These are phyloP conservation scores for Champsocephalus esox DNA, from an alignment of 2,797 vertebrate genomes.

Conservation along the genomic window DNA sequence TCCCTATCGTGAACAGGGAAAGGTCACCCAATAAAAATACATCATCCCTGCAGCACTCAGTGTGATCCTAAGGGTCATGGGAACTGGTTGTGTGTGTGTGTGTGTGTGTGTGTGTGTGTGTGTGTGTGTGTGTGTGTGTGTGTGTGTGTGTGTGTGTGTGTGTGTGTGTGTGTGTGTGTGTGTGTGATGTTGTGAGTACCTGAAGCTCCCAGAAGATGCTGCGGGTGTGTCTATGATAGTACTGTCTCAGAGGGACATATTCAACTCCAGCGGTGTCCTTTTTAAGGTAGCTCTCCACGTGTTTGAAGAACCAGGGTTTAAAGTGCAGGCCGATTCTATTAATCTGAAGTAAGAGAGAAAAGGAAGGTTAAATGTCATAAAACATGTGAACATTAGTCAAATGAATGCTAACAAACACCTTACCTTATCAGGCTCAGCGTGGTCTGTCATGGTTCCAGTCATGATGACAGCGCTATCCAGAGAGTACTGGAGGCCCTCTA, in stretches of 20 bases:
- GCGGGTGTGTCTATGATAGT: conserved; percentile 97
- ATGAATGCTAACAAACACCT: neutral
- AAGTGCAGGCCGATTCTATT: conserved; percentile 95
- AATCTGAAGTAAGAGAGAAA: conserved; percentile 78
- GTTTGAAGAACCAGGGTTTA: conserved; percentile 98
- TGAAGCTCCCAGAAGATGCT: conserved; percentile 99
- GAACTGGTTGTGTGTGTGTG: conserved; percentile 31
- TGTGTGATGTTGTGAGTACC: conserved; percentile 74
- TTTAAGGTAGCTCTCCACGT: conserved; percentile 91
- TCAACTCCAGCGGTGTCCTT: conserved; percentile 84
- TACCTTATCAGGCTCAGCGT: conserved; percentile 91
- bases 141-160: neutral
- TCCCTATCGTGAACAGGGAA: too few relatives aligned
- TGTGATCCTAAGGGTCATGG: conserved; percentile 22
- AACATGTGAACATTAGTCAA: neutral
- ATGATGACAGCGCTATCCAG: conserved; percentile 94
- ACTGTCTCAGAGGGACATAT: conserved; percentile 96
- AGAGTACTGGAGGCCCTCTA: conserved; percentile 94
- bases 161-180: neutral
- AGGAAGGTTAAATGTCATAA: neutral
- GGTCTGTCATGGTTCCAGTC: conserved; percentile 93
- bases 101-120: conserved; percentile 84
- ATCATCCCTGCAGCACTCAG: neutral
- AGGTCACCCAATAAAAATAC: too few relatives aligned
- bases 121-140: conserved; percentile 68